Evolutionary conservation across 1,140 invertebrate species (phyloP).

Genomic region (Trachymyrmex septentrionalis): DNA sequence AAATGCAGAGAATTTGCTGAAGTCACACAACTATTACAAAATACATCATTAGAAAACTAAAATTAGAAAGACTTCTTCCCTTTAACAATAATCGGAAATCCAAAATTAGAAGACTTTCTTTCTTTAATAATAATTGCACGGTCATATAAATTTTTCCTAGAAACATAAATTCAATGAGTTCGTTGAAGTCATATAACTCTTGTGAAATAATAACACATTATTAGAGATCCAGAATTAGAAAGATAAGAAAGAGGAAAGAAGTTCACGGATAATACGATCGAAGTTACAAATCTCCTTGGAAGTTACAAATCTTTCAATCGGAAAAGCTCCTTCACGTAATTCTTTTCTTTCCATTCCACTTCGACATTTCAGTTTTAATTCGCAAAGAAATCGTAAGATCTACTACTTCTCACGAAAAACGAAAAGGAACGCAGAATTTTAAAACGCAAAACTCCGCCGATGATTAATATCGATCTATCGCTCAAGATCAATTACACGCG

Average conservation of each 20-base stretch:
- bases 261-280: neutral
- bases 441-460: neutral
- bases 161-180: neutral
- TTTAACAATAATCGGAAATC: too few relatives aligned
- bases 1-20: neutral
- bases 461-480: slow-evolving; percentile 16
- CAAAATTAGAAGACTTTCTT: neutral
- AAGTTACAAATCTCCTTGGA: neutral
- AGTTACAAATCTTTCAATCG: neutral
- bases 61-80: too few relatives aligned
- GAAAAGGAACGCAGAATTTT: neutral
- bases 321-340: neutral
- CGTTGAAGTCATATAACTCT: neutral
- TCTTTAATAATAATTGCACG: neutral
- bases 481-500: slow-evolving; percentile 34
- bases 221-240: neutral
- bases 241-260: neutral
- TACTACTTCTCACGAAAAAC: too few relatives aligned
- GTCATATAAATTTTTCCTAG: neutral
- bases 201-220: neutral
- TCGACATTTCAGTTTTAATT: neutral
- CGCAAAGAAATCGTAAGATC: neutral
- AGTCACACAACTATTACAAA: too few relatives aligned
- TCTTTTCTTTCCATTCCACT: neutral
- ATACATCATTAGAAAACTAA: too few relatives aligned